Conservation (phyloP, 2,888 invertebrate species). For the Gymnoscelis rufifasciata region DNA sequence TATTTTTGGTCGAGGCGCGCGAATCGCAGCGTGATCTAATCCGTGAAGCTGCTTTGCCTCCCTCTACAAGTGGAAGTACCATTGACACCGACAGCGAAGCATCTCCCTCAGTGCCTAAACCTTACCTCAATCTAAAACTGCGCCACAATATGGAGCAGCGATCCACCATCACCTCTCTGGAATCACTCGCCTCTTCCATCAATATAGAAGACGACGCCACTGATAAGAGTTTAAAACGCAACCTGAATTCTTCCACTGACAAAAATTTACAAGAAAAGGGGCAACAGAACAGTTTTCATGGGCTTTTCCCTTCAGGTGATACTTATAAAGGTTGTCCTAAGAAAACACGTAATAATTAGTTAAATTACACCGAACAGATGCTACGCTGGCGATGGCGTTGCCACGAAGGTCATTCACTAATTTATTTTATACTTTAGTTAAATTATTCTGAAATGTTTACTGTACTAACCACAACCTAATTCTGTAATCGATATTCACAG, state of each 20-base stretch:
- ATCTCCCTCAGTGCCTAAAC: conserved; percentile 20
- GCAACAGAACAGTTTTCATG: conserved; percentile 47
- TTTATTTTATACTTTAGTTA: conserved; percentile 1
- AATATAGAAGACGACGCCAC: conserved; percentile 43
- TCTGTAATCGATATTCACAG: too few relatives aligned
- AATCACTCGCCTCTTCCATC: conserved; percentile 70
- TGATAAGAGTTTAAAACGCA: conserved; percentile 49
- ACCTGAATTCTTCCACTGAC: conserved; percentile 42
- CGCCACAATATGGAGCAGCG: conserved; percentile 42
- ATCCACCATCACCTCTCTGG: conserved; percentile 79
- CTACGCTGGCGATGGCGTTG: too few relatives aligned
- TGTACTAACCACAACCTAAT: too few relatives aligned
- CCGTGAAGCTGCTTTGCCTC: conserved; percentile 44
- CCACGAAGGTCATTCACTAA: neutral
- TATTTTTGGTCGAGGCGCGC: conserved; percentile 88
- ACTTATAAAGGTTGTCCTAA: conserved; percentile 41
- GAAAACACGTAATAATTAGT: conserved; percentile 40
- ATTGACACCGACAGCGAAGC: conserved; percentile 8
- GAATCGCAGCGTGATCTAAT: conserved; percentile 84
- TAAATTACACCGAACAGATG: too few relatives aligned
- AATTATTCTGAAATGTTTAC: too few relatives aligned
- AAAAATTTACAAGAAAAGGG: conserved; percentile 65
- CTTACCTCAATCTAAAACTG: conserved; percentile 51
- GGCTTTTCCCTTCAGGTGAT: conserved; percentile 51
- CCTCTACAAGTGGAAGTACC: conserved; percentile 31